Base-by-base conservation (phyloP, 30 jellyfish, hydroid and myxozoan species). In the Mastigias papua region DNA sequence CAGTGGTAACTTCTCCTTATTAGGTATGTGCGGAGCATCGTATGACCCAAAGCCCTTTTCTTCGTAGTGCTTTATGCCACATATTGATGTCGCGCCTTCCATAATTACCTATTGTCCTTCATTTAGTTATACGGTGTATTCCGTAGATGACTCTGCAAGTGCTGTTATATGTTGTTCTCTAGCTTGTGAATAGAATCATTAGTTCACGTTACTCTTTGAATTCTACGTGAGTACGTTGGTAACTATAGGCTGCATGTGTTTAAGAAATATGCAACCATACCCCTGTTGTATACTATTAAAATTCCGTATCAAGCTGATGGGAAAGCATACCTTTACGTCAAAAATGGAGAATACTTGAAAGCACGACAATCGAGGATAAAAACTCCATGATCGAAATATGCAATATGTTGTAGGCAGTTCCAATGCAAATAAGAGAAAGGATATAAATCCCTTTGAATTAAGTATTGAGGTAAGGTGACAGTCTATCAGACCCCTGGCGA, bases 401-500 rank as follows among this genome's bases (percentile, higher is more conserved):
- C 77, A 77, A 77, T 32, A 27, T 77, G 88, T 28, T 54, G 67
- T 66, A 62, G 61, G 88, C 75, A 63, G 34, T 63, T 42, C 78
- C 60, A 57, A 77, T 25, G 33, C 67, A 67, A 66, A 23, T 23
- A 5, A 34, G 57, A 77, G 77, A 77, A 77, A 77, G 57, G 88
- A 35, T 25, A 26, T 77, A 75, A 77, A 10, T 54, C 88, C 69
- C 81, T 51, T 60, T 83, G 76, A 75, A 83, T 48, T 48, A 31
- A n/a, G 85, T 46, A 37, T 83, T 75, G 74, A 69, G 58, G 32
- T 23, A 21, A 69, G 83, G 68, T 65, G 75, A 73, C 82, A 46
- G 62, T 70, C 61, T 70, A 72, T 48, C 80, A 51, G 69, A 83
- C 76, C 86, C 92, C 92, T 70, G 87, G 70, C 60, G 92, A 22